phyloP scores from a whole-genome alignment of 2,797 vertebrate genomes.

The Poecile montanus region DNA sequence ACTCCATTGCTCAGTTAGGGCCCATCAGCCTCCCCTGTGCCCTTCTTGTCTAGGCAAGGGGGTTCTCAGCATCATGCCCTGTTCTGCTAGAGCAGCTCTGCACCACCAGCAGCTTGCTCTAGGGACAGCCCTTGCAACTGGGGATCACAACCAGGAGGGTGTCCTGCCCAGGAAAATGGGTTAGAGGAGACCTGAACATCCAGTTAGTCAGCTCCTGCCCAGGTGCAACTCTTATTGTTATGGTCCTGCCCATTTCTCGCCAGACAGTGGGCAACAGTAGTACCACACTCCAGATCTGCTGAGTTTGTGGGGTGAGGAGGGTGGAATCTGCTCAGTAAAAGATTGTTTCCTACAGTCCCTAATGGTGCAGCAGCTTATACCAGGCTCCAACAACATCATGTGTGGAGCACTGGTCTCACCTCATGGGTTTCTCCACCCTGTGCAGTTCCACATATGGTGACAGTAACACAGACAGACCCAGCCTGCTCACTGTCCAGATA shows the following conservation, averaged over 20 bases:
- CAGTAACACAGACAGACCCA: neutral
- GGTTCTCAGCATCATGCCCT: neutral
- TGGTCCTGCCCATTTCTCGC: neutral
- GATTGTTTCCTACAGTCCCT: neutral
- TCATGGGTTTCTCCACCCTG: neutral
- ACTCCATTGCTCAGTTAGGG: neutral
- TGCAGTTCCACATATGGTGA: fast-evolving
- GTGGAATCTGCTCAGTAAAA: neutral
- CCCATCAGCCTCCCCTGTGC: neutral
- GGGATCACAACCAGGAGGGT: neutral
- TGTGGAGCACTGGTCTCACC: neutral
- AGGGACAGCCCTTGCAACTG: neutral
- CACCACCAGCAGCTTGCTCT: neutral
- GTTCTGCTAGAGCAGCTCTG: neutral
- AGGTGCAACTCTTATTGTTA: neutral
- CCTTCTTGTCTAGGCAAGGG: neutral
- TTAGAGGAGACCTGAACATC: neutral
- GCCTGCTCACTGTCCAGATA: fast-evolving
- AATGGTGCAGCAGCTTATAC: fast-evolving
- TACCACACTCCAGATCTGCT: neutral
- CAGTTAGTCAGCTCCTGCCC: neutral
- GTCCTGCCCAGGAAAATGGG: neutral
- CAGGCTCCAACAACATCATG: neutral
- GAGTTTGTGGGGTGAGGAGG: neutral
- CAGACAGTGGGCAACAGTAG: neutral